These are phyloP conservation scores for Athalia cordata DNA, from an alignment of 2,888 invertebrate genomes.

Conservation along the genomic window DNA sequence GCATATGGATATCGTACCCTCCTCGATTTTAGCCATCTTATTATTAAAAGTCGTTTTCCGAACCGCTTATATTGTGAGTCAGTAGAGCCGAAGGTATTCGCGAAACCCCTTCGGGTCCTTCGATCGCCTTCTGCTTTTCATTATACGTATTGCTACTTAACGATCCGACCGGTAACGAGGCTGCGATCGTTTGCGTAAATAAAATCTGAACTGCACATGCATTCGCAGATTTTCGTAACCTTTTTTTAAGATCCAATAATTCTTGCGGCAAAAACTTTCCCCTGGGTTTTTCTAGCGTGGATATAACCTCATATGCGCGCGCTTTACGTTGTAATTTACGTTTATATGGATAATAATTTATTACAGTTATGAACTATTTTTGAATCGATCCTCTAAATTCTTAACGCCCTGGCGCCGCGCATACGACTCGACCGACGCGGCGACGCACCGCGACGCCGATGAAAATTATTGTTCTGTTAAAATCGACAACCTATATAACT, in stretches of 20 bases:
- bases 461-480: slow-evolving; percentile 32
- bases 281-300: neutral
- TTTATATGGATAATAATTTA: neutral
- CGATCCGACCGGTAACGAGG: neutral
- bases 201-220: too few relatives aligned
- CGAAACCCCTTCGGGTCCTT: neutral
- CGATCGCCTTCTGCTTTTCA: neutral
- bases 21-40: neutral
- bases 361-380: slow-evolving; percentile 28
- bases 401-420: neutral
- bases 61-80: neutral
- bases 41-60: slow-evolving; percentile 34
- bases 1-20: too few relatives aligned
- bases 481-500: neutral
- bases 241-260: neutral
- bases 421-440: too few relatives aligned
- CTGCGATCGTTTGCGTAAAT: too few relatives aligned
- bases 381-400: slow-evolving; percentile 18
- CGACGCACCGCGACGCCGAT: neutral
- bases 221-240: too few relatives aligned
- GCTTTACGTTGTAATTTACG: neutral
- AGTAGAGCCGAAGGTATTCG: slow-evolving; percentile 2
- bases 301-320: neutral
- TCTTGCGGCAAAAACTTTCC: neutral
- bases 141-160: neutral